Evolutionary conservation across 2,888 invertebrate species (phyloP).

Genomic region (Pachliopta kotzebuea): DNA sequence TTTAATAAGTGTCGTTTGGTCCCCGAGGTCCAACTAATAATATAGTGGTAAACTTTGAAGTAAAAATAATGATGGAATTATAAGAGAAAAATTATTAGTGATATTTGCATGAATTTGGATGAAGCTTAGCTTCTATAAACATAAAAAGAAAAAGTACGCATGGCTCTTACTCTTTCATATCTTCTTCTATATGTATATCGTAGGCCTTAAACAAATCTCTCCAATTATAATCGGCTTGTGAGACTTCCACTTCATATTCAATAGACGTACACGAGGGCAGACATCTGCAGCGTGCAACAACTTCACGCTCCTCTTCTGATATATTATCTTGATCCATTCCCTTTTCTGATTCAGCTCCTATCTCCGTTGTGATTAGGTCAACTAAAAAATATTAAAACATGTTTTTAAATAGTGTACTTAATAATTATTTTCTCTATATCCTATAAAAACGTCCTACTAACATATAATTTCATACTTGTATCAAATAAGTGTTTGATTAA

Average conservation of each 20-base stretch:
- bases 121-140: too few relatives aligned
- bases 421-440: too few relatives aligned
- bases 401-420: not conserved
- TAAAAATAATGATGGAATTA: too few relatives aligned
- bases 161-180: constrained; percentile 50
- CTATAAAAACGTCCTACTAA: too few relatives aligned
- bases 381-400: constrained; percentile 51
- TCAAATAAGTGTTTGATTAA: too few relatives aligned
- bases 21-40: too few relatives aligned
- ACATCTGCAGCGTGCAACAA: constrained; percentile 74
- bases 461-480: too few relatives aligned
- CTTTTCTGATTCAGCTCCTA: constrained; percentile 57
- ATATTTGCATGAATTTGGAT: too few relatives aligned
- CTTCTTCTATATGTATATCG: constrained; percentile 54
- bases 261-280: constrained; percentile 85
- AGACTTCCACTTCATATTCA: constrained; percentile 86
- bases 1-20: too few relatives aligned
- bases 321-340: constrained; percentile 45
- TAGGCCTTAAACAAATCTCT: constrained; percentile 79
- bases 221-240: constrained; percentile 85
- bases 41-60: too few relatives aligned
- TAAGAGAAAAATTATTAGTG: too few relatives aligned
- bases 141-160: not conserved
- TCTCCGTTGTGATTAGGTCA: constrained; percentile 74
- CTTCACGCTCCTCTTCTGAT: constrained; percentile 50